Conservation (phyloP, 2,797 vertebrate genomes). For the Synaphobranchus kaupii region DNA sequence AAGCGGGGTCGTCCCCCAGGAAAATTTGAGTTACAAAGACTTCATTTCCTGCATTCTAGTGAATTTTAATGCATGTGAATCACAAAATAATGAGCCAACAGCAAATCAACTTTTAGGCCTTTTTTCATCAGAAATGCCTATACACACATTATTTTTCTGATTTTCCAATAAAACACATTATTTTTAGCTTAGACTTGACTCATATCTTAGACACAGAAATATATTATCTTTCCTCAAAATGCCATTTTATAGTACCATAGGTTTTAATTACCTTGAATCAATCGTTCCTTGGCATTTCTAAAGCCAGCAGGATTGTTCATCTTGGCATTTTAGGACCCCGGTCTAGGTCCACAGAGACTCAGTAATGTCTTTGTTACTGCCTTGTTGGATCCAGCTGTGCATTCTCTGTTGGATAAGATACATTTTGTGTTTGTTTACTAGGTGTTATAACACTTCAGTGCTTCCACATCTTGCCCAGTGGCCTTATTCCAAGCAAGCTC, state of each 20-base stretch:
- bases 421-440: background rate
- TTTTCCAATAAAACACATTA: too few species aligned
- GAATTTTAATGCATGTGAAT: too few species aligned
- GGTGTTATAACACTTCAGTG: background rate
- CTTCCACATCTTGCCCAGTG: background rate
- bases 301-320: background rate
- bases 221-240: background rate
- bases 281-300: background rate
- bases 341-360: background rate
- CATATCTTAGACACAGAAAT: background rate
- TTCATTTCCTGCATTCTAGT: too few species aligned
- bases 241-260: background rate
- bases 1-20: too few species aligned
- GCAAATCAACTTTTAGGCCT: too few species aligned
- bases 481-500: background rate
- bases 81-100: too few species aligned
- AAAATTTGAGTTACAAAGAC: too few species aligned
- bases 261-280: constrained; percentile 3
- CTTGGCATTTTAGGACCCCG: background rate
- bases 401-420: background rate
- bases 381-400: background rate
- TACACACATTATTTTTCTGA: too few species aligned
- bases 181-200: too few species aligned
- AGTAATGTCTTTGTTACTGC: too few species aligned
- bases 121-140: too few species aligned